Evolutionary conservation across 2,888 invertebrate genomes (phyloP), one percentile per base, ranked within the genome.

Genomic region (Cryptus armator): DNA sequence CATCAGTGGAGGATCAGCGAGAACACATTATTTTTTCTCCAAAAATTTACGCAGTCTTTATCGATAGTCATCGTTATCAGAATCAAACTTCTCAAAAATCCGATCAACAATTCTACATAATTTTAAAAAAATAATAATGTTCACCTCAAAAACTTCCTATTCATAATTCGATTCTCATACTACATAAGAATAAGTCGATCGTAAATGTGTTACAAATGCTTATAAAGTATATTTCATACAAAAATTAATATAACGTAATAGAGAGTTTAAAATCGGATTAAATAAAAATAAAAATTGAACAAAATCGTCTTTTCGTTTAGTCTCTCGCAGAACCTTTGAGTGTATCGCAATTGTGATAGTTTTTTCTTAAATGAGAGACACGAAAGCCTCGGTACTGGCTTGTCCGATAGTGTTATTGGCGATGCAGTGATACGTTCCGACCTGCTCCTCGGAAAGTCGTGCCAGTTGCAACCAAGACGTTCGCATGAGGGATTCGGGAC

Each of bases 401-500:
- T 93, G 93, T 4, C 95, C 95, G 70, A 94, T 91, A 3, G 94
- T 94, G 92, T 96, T 96, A 85, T 93, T 94, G 29, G 96, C 96
- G 64, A 96, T 94, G 90, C 96, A 96, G 46, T 95, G 94, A 92
- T 96, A 96, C 59, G 94, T 95, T 62, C 96, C 96, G 81, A 95
- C 94, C 88, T 96, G 95, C 59, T 93, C 90, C 56, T 93, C 92
- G 32, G 93, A 92, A 2, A 95, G 91, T 24, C 94, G 94, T 84
- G 94, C 93, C 86, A 96, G 94, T 90, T 95, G 95, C 82, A 96
- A 93, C 95, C 95, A 95, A 77, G 95, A 95, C 0, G 95, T 95
- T 46, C 95, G 94, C 94, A 95, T 95, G 85, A 94, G 94, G 71
- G 93, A 91, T 85, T 95, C 95, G 0, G 95, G 95, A 0, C 95